These are phyloP conservation scores for Panulirus ornatus DNA, from an alignment of 1,140 invertebrate species.

Conservation along the genomic window DNA sequence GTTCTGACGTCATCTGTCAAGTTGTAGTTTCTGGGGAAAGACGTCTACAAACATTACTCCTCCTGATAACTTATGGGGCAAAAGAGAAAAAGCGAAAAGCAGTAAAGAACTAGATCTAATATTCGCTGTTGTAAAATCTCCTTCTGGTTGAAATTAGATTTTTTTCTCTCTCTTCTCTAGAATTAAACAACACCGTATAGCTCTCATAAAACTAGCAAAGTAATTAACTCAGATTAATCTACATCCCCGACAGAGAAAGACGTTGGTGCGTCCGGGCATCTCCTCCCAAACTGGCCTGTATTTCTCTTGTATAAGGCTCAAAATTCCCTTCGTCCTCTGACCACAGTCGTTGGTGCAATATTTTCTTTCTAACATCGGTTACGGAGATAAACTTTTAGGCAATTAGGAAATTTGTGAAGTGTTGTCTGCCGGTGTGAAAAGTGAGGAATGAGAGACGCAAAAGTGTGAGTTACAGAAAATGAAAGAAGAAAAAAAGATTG, in stretches of 20 bases:
- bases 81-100: too few species aligned
- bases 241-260: conserved; percentile 30
- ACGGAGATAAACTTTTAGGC: conserved; percentile 29
- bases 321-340: conserved; percentile 20
- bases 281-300: conserved; percentile 1
- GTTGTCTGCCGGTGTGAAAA: neutral
- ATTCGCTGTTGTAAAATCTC: conserved; percentile 7
- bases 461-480: neutral
- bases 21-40: too few species aligned
- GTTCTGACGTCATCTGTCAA: too few species aligned
- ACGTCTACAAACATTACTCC: too few species aligned
- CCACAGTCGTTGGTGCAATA: conserved; percentile 1
- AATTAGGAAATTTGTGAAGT: conserved; percentile 26
- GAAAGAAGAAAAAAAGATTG: neutral
- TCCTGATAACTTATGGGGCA: too few species aligned
- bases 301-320: conserved; percentile 12
- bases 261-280: neutral
- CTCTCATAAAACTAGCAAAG: conserved; percentile 55
- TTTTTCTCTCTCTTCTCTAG: conserved; percentile 27
- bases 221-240: conserved; percentile 68
- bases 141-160: conserved; percentile 8
- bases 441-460: neutral
- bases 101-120: conserved; percentile 42
- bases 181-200: conserved; percentile 36
- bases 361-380: conserved; percentile 52